A percentile compares a stretch with the other conserved stretches of the same genome.
Evolutionary conservation across 2,113 vertebrate genomes (phyloP).

Genomic region (Holacanthus passer): DNA sequence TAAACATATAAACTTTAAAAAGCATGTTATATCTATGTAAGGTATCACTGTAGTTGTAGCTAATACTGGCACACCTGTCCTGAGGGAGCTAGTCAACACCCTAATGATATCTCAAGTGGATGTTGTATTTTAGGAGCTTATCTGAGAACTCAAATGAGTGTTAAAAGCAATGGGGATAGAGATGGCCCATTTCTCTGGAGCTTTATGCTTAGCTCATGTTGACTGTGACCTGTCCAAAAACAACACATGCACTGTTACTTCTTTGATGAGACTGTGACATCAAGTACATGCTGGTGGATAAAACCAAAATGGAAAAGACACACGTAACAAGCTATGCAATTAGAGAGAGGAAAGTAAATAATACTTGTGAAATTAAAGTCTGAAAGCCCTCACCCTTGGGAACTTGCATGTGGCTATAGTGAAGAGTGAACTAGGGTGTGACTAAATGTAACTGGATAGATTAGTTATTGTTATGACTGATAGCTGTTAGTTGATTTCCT

Average conservation of each 20-base stretch:
- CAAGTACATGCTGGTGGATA: background rate
- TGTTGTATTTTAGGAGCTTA: constrained; percentile 57
- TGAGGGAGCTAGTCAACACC: constrained; percentile 17
- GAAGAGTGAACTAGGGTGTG: background rate
- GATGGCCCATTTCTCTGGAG: constrained; percentile 26
- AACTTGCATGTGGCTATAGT: background rate
- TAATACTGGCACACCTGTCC: constrained; percentile 41
- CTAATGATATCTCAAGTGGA: constrained; percentile 69
- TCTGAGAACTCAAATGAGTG: constrained; percentile 23
- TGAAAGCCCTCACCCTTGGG: background rate
- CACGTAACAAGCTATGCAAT: background rate
- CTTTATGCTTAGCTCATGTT: constrained; percentile 11
- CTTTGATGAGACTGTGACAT: background rate
- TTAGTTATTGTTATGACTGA: background rate
- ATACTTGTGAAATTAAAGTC: background rate
- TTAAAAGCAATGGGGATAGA: constrained; percentile 22
- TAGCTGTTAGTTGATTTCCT: background rate
- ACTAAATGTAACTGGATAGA: background rate
- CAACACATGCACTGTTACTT: constrained; percentile 1
- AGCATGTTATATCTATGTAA: background rate
- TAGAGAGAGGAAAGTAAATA: background rate
- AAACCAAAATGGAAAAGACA: background rate
- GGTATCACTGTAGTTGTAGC: constrained; percentile 8
- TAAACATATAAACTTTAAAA: background rate
- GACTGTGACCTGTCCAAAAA: background rate